phyloP scores from a whole-genome alignment of 35 echinoderm and acorn worm genomes.

The Heliocidaris tuberculata region DNA sequence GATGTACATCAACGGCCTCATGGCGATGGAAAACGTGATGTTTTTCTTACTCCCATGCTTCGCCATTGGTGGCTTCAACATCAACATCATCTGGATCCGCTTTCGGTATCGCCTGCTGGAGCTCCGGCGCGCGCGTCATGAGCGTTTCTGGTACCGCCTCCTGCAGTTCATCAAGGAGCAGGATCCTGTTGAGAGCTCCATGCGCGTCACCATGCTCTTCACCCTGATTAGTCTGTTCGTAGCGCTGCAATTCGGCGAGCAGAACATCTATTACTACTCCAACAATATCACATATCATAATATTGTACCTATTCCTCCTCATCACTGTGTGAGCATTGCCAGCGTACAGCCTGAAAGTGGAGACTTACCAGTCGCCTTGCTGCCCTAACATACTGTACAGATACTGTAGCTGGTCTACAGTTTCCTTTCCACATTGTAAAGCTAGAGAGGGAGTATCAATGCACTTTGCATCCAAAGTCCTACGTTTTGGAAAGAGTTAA shows the following conservation, averaged over 20 bases:
- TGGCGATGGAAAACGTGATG: slow-evolving; percentile 63
- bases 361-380: not conserved
- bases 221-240: slow-evolving; percentile 69
- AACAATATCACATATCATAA: not conserved
- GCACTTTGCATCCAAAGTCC: too few species aligned
- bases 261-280: slow-evolving; percentile 51
- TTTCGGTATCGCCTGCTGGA: slow-evolving; percentile 47
- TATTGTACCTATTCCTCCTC: not conserved
- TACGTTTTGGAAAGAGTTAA: too few species aligned
- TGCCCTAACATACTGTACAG: not conserved
- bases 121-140: slow-evolving; percentile 37
- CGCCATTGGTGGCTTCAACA: slow-evolving; percentile 61
- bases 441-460: too few species aligned
- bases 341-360: not conserved
- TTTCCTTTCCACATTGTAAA: too few species aligned
- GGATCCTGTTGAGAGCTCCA: slow-evolving; percentile 2
- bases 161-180: slow-evolving; percentile 60
- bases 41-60: slow-evolving; percentile 56
- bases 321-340: too few species aligned
- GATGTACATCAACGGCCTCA: slow-evolving; percentile 58
- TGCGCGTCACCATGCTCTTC: slow-evolving; percentile 69
- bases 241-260: slow-evolving; percentile 66
- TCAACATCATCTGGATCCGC: slow-evolving; percentile 57
- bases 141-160: slow-evolving; percentile 45
- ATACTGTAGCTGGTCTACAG: too few species aligned